Evolutionary conservation across 2,888 invertebrate genomes (phyloP), one percentile per base, ranked within the genome.

Genomic region (Xanthorhoe spadicearia): DNA sequence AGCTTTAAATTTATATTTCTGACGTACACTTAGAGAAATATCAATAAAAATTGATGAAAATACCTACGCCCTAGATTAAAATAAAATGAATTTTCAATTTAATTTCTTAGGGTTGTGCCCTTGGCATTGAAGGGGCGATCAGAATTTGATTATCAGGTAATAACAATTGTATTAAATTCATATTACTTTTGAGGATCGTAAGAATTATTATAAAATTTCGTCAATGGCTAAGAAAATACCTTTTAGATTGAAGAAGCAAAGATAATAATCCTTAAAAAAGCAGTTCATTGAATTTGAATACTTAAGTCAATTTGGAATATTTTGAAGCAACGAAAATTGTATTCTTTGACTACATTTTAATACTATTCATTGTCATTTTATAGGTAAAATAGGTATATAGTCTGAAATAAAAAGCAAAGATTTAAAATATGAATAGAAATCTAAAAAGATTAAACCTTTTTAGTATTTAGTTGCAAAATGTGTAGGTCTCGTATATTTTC

Each of bases 21-120:
- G n/a, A n/a, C n/a, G n/a, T n/a, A n/a, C n/a, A n/a, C n/a, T n/a
- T n/a, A n/a, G n/a, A n/a, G n/a, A n/a, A n/a, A n/a, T 35, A 17
- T 54, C 57, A 15, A 56, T 18, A 46, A 53, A 7, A 0, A 28
- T 55, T 49, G 35, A 55, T 55, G 49, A 6, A 38, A 62, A 54
- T 51, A 43, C 17, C 32, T 35, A 60, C 48, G 23, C 55, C 19
- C 32, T 23, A 43, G 50, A 62, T 62, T 28, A 38, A 62, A 62
- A 62, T 56, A 23, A 52, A 61, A 65, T 61, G 18, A 49, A 65
- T 65, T 65, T 66, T 7, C 56, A 15, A 57, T 61, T 48, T 61
- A 17, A 65, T 65, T 56, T 49, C n/a, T 17, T 9, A 56, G 65
- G 56, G 62, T 32, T 46, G 19, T 18, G 61, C 61, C 56, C 51